Evolutionary conservation across 53 echinoderm and acorn worm species (phyloP).

Genomic region (Arbacia lixula): DNA sequence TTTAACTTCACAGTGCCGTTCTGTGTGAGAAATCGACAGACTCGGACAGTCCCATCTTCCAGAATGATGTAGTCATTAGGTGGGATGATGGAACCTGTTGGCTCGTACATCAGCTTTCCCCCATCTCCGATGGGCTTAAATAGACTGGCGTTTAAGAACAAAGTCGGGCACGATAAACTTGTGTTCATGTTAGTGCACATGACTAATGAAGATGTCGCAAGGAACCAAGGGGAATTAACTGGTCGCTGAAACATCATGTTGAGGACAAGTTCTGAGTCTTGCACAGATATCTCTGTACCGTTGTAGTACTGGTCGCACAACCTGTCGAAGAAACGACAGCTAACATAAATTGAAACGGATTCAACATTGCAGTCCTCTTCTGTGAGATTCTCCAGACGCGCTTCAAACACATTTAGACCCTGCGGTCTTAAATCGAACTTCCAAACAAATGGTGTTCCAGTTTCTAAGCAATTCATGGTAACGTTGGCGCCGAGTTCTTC

Average conservation of each 20-base stretch:
- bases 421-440: neutral
- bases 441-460: constrained; percentile 15
- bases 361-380: neutral
- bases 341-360: neutral
- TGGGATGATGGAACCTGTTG: neutral
- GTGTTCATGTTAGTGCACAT: neutral
- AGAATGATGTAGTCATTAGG: neutral
- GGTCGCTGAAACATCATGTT: no score
- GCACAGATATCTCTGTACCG: no score
- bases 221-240: no score
- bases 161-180: neutral
- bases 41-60: constrained; percentile 2
- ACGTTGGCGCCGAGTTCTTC: neutral
- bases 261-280: no score
- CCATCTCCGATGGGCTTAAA: neutral
- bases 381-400: neutral
- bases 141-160: constrained; percentile 3
- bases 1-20: constrained; percentile 18
- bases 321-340: neutral
- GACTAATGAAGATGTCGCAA: no score
- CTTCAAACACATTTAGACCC: neutral
- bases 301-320: neutral
- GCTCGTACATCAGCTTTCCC: neutral
- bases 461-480: no score
- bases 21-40: constrained; percentile 8